Percentiles rank a stretch among this genome's conserved stretches.
Conservation (phyloP, 2,888 invertebrate genomes). For the Octonoba sinensis region DNA sequence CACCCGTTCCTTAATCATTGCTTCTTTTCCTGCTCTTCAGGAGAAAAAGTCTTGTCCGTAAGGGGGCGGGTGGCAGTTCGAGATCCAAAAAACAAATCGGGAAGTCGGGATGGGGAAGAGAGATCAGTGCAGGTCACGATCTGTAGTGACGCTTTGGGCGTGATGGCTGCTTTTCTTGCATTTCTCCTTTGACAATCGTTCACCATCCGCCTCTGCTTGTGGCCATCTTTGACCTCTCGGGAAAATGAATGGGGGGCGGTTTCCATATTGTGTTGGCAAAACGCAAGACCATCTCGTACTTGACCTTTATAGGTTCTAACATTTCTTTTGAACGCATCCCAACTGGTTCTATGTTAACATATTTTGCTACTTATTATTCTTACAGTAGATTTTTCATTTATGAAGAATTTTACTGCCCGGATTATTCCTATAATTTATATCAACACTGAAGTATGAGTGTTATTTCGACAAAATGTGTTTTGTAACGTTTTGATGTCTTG, state of each 20-base stretch:
- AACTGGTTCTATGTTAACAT: too few species aligned
- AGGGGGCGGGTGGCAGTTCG: not conserved
- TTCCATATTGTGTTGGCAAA: not conserved
- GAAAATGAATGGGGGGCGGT: constrained; percentile 5
- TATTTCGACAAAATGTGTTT: too few species aligned
- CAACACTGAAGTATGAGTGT: too few species aligned
- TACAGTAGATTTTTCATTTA: too few species aligned
- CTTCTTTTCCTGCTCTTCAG: too few species aligned
- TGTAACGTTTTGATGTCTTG: too few species aligned
- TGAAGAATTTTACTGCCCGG: too few species aligned
- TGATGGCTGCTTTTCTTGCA: constrained; percentile 1
- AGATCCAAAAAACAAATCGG: constrained; percentile 11
- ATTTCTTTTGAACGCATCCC: too few species aligned
- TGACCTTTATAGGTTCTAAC: not conserved
- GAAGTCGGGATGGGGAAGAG: not conserved
- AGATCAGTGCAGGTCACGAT: constrained; percentile 2
- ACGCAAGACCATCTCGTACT: not conserved
- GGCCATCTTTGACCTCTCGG: constrained; percentile 33
- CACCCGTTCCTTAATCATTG: constrained; percentile 19
- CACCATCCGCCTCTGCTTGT: constrained; percentile 22
- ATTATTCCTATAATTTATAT: too few species aligned
- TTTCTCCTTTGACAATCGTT: constrained; percentile 27
- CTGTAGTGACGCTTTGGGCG: constrained; percentile 3
- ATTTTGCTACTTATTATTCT: too few species aligned
- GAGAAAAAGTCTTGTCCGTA: not conserved